A percentile compares a stretch with the other conserved stretches of the same genome.
phyloP scores from a whole-genome alignment of 1,140 invertebrate species.

The Asbolus verrucosus region DNA sequence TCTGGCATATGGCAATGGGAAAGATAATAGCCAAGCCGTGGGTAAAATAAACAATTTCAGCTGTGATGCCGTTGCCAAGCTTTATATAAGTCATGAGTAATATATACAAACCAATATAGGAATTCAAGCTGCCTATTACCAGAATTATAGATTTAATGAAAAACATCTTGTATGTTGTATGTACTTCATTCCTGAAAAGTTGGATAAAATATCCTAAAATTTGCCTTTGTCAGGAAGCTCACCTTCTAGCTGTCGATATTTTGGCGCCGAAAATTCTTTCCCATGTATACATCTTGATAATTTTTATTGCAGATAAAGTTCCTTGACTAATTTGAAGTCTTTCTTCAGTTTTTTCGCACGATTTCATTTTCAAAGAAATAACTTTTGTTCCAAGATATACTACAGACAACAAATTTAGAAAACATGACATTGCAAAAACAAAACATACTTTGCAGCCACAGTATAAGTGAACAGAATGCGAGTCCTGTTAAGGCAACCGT shows the following conservation, averaged over 20 bases:
- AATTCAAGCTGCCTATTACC: slow-evolving; percentile 70
- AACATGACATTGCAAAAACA: no score
- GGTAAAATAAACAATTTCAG: slow-evolving; percentile 82
- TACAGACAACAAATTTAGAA: no score
- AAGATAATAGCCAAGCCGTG: slow-evolving; percentile 81
- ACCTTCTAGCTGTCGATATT: slow-evolving; percentile 50
- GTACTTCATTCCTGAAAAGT: slow-evolving; percentile 57
- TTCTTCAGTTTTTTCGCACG: slow-evolving; percentile 55
- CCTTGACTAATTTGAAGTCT: slow-evolving; percentile 56
- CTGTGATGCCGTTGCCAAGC: slow-evolving; percentile 74
- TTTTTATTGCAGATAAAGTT: slow-evolving; percentile 55
- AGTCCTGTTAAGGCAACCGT: slow-evolving; percentile 80
- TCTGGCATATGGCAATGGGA: slow-evolving; percentile 74
- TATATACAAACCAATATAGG: slow-evolving; percentile 67
- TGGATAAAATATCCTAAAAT: slow-evolving; percentile 4
- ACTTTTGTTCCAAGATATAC: slow-evolving; percentile 43
- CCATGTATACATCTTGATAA: slow-evolving; percentile 59
- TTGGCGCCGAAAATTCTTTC: slow-evolving; percentile 53
- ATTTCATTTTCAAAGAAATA: slow-evolving; percentile 39
- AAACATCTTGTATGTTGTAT: slow-evolving; percentile 49
- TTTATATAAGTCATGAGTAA: slow-evolving; percentile 81
- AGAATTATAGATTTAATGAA: slow-evolving; percentile 53
- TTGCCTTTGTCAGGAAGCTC: slow-evolving; percentile 7
- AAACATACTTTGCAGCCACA: no score
- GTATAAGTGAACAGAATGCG: slow-evolving; percentile 78